Conservation (phyloP, 2,888 invertebrate genomes). For the Ophion costatus region DNA sequence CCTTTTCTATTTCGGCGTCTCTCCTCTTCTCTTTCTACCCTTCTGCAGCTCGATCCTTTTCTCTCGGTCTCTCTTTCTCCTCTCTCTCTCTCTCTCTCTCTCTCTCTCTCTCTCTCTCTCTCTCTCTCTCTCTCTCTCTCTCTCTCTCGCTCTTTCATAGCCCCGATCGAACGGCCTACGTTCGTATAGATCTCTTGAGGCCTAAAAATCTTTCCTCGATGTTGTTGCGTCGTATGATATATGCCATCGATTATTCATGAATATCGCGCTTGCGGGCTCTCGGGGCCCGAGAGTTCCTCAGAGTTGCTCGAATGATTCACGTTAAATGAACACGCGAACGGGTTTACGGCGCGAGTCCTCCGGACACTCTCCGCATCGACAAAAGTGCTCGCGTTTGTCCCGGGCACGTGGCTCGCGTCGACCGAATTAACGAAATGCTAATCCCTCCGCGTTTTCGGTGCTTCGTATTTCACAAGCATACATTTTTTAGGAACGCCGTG, state of each 20-base stretch:
- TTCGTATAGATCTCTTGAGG: slow-evolving; percentile 48
- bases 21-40: no score
- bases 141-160: no score
- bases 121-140: no score
- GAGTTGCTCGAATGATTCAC: slow-evolving; percentile 64
- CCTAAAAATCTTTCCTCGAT: slow-evolving; percentile 52
- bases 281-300: not conserved
- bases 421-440: no score
- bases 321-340: slow-evolving; percentile 68
- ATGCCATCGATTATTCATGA: slow-evolving; percentile 68
- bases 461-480: no score
- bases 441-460: no score
- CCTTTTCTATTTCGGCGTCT: no score
- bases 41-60: no score
- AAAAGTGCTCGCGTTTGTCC: slow-evolving; percentile 1
- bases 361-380: not conserved
- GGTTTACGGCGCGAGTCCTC: slow-evolving; percentile 48
- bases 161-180: slow-evolving; percentile 33
- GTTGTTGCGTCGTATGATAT: slow-evolving; percentile 52
- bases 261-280: slow-evolving; percentile 50
- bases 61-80: no score
- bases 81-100: no score
- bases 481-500: no score
- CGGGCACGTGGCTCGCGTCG: not conserved
- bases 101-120: no score